phyloP scores from a whole-genome alignment of 2,113 vertebrate species.

The Bambusicola thoracicus region DNA sequence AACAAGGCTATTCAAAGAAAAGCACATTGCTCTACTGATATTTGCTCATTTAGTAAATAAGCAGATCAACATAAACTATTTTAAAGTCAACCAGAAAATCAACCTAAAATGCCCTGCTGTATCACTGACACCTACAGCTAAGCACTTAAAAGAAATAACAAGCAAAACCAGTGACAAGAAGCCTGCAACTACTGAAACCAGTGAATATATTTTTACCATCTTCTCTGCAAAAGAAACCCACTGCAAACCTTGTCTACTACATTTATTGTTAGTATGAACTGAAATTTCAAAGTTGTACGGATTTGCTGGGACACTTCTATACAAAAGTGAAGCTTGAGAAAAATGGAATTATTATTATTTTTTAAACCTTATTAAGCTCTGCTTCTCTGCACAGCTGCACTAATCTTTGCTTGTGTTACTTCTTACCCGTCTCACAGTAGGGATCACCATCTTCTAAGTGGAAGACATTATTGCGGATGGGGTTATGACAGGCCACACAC shows the following conservation, averaged over 20 bases:
- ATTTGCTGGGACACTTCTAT: not conserved
- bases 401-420: not conserved
- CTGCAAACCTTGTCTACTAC: not conserved
- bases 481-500: constrained; percentile 91
- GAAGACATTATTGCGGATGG: constrained; percentile 94
- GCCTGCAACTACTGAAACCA: not conserved
- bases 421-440: constrained; percentile 95
- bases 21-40: not conserved
- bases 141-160: not conserved
- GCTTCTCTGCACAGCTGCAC: not conserved
- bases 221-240: not conserved
- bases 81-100: not conserved
- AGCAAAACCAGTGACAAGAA: not conserved
- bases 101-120: not conserved
- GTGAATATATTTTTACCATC: not conserved
- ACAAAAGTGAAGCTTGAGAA: not conserved
- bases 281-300: not conserved
- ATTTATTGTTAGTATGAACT: not conserved
- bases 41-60: constrained; percentile 1
- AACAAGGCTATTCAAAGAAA: not conserved
- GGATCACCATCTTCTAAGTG: constrained; percentile 97
- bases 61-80: not conserved
- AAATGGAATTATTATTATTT: not conserved
- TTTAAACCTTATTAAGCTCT: not conserved
- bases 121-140: not conserved